A percentile compares a stretch with the other conserved stretches of the same genome.
Evolutionary conservation across 1,140 invertebrate genomes (phyloP).

Genomic region (Lepidurus apus): DNA sequence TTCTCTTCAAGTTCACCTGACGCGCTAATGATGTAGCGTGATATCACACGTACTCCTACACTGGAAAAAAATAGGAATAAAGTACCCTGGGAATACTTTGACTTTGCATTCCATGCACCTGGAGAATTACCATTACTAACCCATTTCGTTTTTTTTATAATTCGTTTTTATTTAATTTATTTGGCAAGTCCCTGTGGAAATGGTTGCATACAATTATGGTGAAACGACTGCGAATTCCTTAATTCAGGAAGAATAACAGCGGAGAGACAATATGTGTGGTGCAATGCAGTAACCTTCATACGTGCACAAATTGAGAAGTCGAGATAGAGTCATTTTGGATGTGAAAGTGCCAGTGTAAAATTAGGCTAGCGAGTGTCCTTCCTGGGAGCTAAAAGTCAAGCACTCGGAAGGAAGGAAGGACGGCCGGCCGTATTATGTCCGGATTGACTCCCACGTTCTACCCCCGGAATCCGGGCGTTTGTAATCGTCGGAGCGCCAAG

Average conservation of each 20-base stretch:
- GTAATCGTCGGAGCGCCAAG: not conserved
- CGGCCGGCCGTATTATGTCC: not conserved
- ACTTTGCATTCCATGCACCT: not conserved
- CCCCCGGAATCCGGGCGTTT: not conserved
- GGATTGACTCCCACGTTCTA: conserved; percentile 5
- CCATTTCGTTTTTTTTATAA: not conserved
- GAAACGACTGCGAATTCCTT: not conserved
- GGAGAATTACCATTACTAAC: not conserved
- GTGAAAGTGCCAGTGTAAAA: not conserved
- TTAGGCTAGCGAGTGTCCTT: conserved; percentile 4
- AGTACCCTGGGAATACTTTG: not conserved
- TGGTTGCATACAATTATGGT: not conserved
- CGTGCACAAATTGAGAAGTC: not conserved
- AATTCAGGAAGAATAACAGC: not conserved
- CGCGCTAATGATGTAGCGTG: not conserved
- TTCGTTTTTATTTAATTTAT: not conserved
- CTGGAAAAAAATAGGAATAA: not conserved
- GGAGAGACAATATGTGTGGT: not conserved
- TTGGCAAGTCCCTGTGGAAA: no score
- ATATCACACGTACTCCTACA: not conserved
- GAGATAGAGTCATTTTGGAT: not conserved
- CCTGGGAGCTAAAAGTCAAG: not conserved
- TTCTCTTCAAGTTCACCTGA: not conserved
- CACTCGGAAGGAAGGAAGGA: conserved; percentile 17
- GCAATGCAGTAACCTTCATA: not conserved